A percentile compares a stretch with the other conserved stretches of the same genome.
phyloP scores from a whole-genome alignment of 2,113 vertebrate genomes.

The Recurvirostra avosetta region DNA sequence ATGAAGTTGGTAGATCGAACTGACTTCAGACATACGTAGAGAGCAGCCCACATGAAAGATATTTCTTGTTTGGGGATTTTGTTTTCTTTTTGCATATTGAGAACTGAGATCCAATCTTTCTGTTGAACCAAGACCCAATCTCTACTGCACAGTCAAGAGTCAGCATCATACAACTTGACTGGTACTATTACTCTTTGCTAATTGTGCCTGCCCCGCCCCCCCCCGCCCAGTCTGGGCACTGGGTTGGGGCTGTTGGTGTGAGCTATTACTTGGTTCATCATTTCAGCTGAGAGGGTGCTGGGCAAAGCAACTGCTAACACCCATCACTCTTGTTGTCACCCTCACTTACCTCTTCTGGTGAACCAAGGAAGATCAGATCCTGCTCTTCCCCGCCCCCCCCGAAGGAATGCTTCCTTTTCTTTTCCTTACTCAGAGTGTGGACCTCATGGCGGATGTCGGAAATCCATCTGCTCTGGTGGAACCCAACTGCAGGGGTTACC shows the following conservation, averaged over 20 bases:
- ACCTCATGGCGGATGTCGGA: background rate
- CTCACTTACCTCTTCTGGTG: background rate
- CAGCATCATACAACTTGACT: rapidly evolving
- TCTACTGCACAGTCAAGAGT: background rate
- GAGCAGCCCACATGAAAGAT: rapidly evolving
- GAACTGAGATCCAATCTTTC: background rate
- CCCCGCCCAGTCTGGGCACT: background rate
- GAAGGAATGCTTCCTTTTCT: background rate
- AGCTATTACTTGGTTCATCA: background rate
- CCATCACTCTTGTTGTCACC: background rate
- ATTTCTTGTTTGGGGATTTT: background rate
- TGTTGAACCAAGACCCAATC: background rate
- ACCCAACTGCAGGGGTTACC: background rate
- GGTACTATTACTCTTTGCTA: background rate
- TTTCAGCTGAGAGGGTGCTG: background rate
- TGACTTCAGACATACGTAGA: rapidly evolving
- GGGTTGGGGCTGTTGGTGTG: background rate
- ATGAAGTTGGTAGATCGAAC: background rate
- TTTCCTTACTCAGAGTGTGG: background rate
- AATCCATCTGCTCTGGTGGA: background rate
- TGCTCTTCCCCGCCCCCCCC: too few species aligned
- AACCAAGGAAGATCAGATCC: background rate
- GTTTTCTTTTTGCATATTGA: background rate
- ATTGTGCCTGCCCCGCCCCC: background rate
- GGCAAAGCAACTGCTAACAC: background rate